phyloP scores from a whole-genome alignment of 2,113 vertebrate genomes.

The Odontophorus gujanensis region DNA sequence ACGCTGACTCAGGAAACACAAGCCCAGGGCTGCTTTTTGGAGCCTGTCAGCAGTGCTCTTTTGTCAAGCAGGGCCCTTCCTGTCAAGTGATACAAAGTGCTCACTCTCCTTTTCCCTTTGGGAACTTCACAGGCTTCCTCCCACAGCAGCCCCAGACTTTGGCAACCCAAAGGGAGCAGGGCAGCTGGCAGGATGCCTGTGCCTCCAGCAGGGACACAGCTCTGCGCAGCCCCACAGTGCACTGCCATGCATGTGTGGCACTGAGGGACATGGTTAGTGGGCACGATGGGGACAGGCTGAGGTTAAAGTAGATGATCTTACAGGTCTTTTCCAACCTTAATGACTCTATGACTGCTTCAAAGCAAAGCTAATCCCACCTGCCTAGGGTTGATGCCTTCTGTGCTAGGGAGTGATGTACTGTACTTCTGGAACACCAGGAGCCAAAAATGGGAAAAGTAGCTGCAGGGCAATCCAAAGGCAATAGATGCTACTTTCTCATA shows the following conservation, averaged over 20 bases:
- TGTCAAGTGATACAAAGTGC: constrained; percentile 67
- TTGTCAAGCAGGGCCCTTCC: constrained; percentile 62
- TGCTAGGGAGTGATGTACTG: too few relatives aligned
- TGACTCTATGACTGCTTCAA: not conserved
- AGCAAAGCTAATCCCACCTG: not conserved
- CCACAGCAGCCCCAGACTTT: not conserved
- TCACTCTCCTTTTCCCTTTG: constrained; percentile 35
- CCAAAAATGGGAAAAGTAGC: not conserved
- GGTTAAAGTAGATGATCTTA: not conserved
- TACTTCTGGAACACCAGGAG: not conserved
- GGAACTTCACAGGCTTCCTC: constrained; percentile 30
- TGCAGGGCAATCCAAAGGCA: not conserved
- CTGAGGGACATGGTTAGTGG: not conserved
- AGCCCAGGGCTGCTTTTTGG: constrained; percentile 42
- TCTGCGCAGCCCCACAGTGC: not conserved
- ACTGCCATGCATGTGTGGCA: not conserved
- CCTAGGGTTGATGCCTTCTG: not conserved
- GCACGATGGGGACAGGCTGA: not conserved
- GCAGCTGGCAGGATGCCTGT: not conserved
- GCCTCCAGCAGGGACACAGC: not conserved
- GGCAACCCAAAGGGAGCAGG: not conserved
- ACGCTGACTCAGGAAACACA: constrained; percentile 17
- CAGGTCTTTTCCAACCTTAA: not conserved
- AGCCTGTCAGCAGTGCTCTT: constrained; percentile 52
- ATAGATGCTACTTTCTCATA: not conserved